phyloP scores from a whole-genome alignment of 1,140 invertebrate species.

The Ips nitidus region DNA sequence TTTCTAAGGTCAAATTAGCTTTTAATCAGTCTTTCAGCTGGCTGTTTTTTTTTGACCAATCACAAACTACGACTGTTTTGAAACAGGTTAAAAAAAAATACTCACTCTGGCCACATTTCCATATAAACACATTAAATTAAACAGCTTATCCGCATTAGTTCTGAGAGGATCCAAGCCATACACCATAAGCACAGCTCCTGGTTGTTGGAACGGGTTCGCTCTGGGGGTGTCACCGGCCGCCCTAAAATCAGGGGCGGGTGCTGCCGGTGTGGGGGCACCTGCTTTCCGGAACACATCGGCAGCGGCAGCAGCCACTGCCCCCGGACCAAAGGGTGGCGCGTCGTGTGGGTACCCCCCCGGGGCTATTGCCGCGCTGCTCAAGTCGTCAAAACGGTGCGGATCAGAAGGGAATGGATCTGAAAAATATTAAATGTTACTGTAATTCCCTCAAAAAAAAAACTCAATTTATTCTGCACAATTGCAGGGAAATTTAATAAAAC shows the following conservation, averaged over 20 bases:
- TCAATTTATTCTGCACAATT: background rate
- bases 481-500: no score
- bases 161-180: slow-evolving; percentile 92
- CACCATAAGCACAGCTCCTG: slow-evolving; percentile 95
- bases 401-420: slow-evolving; percentile 50
- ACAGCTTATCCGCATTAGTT: slow-evolving; percentile 95
- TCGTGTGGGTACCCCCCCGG: slow-evolving; percentile 31
- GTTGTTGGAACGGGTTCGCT: slow-evolving; percentile 56
- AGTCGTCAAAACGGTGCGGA: slow-evolving; percentile 47
- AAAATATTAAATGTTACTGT: slow-evolving; percentile 34
- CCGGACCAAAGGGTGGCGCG: slow-evolving; percentile 42
- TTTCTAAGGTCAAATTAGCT: no score
- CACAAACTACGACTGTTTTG: no score
- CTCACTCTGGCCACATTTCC: slow-evolving; percentile 96
- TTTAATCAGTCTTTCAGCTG: no score
- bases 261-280: slow-evolving; percentile 38
- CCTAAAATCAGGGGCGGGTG: slow-evolving; percentile 44
- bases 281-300: slow-evolving; percentile 49
- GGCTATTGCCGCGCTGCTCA: slow-evolving; percentile 42
- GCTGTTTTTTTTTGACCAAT: no score
- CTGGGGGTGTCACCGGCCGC: slow-evolving; percentile 39
- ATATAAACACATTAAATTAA: slow-evolving; percentile 98
- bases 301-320: slow-evolving; percentile 48
- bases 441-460: slow-evolving; percentile 12
- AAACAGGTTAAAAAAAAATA: no score